Conservation (phyloP, 2,797 vertebrate species). For the Glossophaga mutica region DNA sequence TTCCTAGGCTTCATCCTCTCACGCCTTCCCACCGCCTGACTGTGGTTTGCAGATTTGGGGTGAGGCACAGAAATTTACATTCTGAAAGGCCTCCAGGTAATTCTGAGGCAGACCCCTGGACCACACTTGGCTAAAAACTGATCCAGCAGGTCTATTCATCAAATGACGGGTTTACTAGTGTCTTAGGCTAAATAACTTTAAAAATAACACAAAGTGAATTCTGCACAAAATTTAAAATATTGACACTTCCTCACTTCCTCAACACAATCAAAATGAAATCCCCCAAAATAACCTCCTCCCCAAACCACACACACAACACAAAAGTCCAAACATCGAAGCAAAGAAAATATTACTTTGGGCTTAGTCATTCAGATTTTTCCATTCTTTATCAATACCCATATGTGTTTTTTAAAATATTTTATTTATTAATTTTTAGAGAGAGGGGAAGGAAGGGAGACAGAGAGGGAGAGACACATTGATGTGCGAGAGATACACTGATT, state of each 20-base stretch:
- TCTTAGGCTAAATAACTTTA: neutral
- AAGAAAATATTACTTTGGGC: neutral
- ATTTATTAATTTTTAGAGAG: no score
- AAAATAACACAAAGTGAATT: neutral
- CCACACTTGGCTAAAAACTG: neutral
- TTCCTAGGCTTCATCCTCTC: neutral
- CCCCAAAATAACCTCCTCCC: neutral
- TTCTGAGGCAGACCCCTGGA: neutral
- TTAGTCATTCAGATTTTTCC: neutral
- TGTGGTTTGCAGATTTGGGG: slow-evolving; percentile 1
- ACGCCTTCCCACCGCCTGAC: neutral
- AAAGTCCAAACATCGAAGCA: neutral
- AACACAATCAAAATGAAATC: neutral
- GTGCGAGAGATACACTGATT: no score
- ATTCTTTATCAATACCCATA: neutral
- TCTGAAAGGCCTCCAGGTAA: neutral
- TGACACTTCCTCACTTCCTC: neutral
- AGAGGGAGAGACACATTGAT: no score
- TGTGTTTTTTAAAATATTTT: neutral
- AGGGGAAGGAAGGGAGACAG: no score
- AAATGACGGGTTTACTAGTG: neutral
- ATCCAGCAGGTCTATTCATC: neutral
- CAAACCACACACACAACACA: neutral
- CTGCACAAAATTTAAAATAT: slow-evolving; percentile 11
- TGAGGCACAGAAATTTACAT: neutral